Evolutionary conservation across 2,113 vertebrate species (phyloP).

Genomic region (Aramus guarauna): DNA sequence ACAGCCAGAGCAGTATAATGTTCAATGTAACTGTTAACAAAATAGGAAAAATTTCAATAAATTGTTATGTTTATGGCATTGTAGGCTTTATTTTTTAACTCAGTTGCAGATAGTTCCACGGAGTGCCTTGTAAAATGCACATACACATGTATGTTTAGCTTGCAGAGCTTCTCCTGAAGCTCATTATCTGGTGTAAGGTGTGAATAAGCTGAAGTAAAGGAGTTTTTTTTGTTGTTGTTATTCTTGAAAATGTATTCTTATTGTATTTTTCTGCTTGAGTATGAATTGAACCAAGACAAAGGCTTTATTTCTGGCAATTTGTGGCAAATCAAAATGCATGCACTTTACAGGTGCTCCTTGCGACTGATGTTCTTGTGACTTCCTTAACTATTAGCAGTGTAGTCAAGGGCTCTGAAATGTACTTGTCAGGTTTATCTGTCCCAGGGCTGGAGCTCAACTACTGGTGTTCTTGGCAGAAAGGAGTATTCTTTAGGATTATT

Average conservation of each 20-base stretch:
- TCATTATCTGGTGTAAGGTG: background rate
- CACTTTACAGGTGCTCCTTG: background rate
- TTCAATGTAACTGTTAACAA: background rate
- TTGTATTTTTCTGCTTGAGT: background rate
- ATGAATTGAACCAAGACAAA: background rate
- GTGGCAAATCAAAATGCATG: background rate
- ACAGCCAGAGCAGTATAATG: background rate
- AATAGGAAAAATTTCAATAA: background rate
- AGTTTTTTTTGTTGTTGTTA: background rate
- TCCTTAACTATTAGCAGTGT: background rate
- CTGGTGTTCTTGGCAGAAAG: background rate
- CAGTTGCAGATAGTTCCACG: background rate
- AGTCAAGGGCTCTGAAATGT: background rate
- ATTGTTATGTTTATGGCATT: background rate
- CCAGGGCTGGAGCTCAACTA: background rate
- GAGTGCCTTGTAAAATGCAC: background rate
- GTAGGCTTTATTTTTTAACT: background rate
- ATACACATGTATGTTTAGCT: background rate
- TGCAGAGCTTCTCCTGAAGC: background rate
- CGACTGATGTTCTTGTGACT: background rate
- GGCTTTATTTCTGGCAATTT: background rate
- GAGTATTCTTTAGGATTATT: background rate
- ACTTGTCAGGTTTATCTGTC: background rate
- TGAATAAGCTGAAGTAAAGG: background rate
- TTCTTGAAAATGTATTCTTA: background rate